Percentiles rank a stretch among this genome's conserved stretches.
Evolutionary conservation across 2,797 vertebrate genomes (phyloP).

Genomic region (Pangasius djambal): DNA sequence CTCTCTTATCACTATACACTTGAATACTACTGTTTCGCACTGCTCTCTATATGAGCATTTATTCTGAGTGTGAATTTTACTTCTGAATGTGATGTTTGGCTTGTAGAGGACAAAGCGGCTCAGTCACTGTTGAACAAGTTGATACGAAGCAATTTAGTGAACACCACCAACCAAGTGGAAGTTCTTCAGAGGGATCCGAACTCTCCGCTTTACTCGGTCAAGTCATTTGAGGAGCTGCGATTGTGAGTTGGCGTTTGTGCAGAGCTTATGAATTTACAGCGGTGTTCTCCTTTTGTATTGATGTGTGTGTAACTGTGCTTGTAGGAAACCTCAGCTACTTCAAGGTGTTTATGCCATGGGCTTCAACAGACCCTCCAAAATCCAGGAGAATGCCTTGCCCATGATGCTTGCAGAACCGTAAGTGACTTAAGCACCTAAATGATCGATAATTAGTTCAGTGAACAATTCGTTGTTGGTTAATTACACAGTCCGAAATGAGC

Average conservation of each 20-base stretch:
- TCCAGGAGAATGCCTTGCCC: slow-evolving; percentile 95
- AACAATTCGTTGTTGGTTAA: neutral
- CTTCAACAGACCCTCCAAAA: slow-evolving; percentile 97
- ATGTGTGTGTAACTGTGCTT: neutral
- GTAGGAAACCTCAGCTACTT: slow-evolving; percentile 91
- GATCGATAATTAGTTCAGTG: neutral
- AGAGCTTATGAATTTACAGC: neutral
- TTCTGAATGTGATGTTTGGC: slow-evolving; percentile 14
- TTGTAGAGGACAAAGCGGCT: slow-evolving; percentile 90
- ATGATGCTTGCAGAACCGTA: slow-evolving; percentile 99
- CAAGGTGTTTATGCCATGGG: slow-evolving; percentile 98
- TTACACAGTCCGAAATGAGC: neutral
- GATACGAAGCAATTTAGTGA: slow-evolving; percentile 93
- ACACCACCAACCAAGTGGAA: slow-evolving; percentile 94
- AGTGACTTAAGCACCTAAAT: slow-evolving; percentile 61
- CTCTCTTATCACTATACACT: no score
- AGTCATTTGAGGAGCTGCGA: slow-evolving; percentile 95
- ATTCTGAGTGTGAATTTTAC: neutral
- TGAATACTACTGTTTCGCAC: neutral
- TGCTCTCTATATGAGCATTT: neutral
- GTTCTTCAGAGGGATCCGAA: slow-evolving; percentile 95
- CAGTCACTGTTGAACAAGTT: slow-evolving; percentile 95
- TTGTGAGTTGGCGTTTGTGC: slow-evolving; percentile 80
- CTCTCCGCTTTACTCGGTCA: slow-evolving; percentile 95
- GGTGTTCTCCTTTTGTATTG: neutral